A percentile compares a stretch with the other conserved stretches of the same genome.
Evolutionary conservation across 2,888 invertebrate genomes (phyloP).

Genomic region (Campoplex nolae): DNA sequence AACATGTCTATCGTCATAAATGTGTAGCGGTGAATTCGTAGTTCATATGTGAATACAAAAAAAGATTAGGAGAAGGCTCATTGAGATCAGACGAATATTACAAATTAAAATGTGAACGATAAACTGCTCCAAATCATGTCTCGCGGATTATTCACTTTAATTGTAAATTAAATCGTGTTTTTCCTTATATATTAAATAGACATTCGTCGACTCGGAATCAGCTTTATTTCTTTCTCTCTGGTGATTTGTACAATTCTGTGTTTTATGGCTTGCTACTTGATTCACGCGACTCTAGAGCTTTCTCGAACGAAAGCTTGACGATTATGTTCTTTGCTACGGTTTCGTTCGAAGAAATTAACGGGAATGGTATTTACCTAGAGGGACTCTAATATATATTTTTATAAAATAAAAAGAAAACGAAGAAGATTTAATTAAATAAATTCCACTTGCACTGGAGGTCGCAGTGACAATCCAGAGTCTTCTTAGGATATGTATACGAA

Average conservation of each 20-base stretch:
- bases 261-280: slow-evolving; percentile 19
- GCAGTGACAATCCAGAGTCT: slow-evolving; percentile 69
- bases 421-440: slow-evolving; percentile 20
- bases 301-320: slow-evolving; percentile 9
- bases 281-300: slow-evolving; percentile 8
- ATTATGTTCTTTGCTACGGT: slow-evolving; percentile 24
- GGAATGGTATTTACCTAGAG: slow-evolving; percentile 58
- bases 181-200: not conserved
- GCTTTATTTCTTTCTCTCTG: not conserved
- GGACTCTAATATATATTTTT: slow-evolving; percentile 69
- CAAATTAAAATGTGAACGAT: slow-evolving; percentile 6
- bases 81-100: slow-evolving; percentile 6
- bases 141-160: slow-evolving; percentile 6
- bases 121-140: slow-evolving; percentile 1
- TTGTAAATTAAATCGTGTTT: not conserved
- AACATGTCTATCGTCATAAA: slow-evolving; percentile 23
- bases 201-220: slow-evolving; percentile 5
- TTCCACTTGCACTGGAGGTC: slow-evolving; percentile 67
- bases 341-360: slow-evolving; percentile 36
- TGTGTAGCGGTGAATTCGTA: slow-evolving; percentile 22
- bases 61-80: not conserved
- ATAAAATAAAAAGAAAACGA: slow-evolving; percentile 52
- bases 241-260: not conserved
- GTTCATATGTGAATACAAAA: slow-evolving; percentile 4
- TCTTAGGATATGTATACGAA: slow-evolving; percentile 69